A percentile compares a stretch with the other conserved stretches of the same genome.
These are phyloP conservation scores for Clusia tigrina DNA, from an alignment of 2,888 invertebrate genomes.

Conservation along the genomic window DNA sequence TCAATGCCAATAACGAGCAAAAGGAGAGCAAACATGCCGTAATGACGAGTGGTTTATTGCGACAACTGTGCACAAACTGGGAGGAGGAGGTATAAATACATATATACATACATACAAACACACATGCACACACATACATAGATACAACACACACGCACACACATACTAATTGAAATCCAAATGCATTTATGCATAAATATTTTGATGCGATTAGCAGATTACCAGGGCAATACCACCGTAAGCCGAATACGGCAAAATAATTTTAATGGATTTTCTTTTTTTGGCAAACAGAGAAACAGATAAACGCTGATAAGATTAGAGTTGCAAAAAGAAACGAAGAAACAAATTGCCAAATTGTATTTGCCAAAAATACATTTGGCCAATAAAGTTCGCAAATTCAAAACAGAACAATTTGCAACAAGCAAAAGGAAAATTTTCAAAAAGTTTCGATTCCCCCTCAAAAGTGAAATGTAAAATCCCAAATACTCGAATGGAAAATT, in stretches of 20 bases:
- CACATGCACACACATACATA: too few relatives aligned
- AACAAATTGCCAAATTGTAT: too few relatives aligned
- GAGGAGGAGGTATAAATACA: not conserved
- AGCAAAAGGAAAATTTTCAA: not conserved
- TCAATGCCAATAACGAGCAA: slow-evolving; percentile 11
- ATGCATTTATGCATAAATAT: too few relatives aligned
- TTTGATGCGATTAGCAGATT: slow-evolving; percentile 28
- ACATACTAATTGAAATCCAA: too few relatives aligned
- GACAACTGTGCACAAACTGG: not conserved
- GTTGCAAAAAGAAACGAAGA: not conserved
- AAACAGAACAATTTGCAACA: slow-evolving; percentile 1
- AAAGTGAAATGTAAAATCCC: not conserved
- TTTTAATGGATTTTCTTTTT: slow-evolving; percentile 25
- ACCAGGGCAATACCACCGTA: slow-evolving; percentile 32
- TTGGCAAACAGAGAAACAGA: slow-evolving; percentile 15
- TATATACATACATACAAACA: too few relatives aligned
- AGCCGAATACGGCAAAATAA: slow-evolving; percentile 25
- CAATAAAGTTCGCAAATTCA: too few relatives aligned
- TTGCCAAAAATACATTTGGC: not conserved
- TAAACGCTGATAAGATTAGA: slow-evolving; percentile 19
- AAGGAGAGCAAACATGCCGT: slow-evolving; percentile 29
- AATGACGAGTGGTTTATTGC: slow-evolving; percentile 40
- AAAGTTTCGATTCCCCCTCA: not conserved
- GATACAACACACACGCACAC: too few relatives aligned
- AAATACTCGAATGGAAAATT: not conserved